phyloP scores from a whole-genome alignment of 2,113 vertebrate genomes.

The Microtus richardsoni region DNA sequence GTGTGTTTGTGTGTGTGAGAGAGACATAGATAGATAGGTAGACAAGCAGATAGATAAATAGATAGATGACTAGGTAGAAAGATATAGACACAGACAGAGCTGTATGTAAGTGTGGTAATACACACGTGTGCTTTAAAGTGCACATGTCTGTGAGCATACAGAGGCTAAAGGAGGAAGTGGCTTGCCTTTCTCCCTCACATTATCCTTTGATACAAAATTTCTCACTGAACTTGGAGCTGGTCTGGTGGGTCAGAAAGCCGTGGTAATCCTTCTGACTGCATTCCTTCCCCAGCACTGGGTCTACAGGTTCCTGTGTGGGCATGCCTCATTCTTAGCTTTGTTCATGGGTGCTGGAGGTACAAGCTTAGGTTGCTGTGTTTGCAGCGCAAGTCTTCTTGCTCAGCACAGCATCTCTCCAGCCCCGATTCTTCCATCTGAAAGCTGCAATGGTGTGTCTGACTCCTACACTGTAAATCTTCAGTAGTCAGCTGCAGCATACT shows the following conservation, averaged over 20 bases:
- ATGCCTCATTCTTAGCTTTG: not conserved
- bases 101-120: not conserved
- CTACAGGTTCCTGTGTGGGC: not conserved
- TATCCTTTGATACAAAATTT: not conserved
- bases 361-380: not conserved
- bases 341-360: not conserved
- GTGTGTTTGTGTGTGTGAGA: not conserved
- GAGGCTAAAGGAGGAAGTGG: not conserved
- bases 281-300: not conserved
- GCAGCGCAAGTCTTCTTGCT: not conserved
- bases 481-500: not conserved
- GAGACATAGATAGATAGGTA: not conserved
- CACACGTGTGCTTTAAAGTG: not conserved
- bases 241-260: not conserved
- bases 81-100: not conserved
- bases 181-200: not conserved
- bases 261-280: not conserved
- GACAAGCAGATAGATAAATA: no score
- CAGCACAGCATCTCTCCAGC: not conserved
- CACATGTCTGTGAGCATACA: not conserved
- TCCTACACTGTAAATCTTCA: not conserved
- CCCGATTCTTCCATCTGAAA: not conserved
- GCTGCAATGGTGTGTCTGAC: not conserved
- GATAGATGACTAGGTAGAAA: not conserved
- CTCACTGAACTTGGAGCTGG: not conserved